Evolutionary conservation across 2,113 vertebrate species (phyloP).

Genomic region (Morone saxatilis): DNA sequence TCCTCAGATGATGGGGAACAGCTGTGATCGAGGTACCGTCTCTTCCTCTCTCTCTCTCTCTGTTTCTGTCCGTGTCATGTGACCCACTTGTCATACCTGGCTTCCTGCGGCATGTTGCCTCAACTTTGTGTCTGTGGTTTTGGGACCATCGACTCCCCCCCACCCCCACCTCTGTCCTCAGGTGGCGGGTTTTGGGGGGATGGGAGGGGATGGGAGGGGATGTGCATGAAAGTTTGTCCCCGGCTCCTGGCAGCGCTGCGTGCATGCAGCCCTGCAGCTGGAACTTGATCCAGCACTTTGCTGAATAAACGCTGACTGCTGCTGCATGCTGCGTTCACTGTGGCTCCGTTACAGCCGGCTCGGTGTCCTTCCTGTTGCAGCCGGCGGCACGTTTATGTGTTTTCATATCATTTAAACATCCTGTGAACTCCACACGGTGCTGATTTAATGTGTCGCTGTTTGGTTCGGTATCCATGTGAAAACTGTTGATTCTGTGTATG

Average conservation of each 20-base stretch:
- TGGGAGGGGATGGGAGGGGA: background rate
- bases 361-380: slow-evolving; percentile 1
- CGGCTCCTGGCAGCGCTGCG: slow-evolving; percentile 29
- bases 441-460: background rate
- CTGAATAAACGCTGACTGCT: slow-evolving; percentile 32
- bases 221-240: slow-evolving; percentile 63
- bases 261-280: slow-evolving; percentile 53
- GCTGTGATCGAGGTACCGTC: slow-evolving; percentile 95
- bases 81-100: slow-evolving; percentile 42
- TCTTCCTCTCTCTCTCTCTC: slow-evolving; percentile 3
- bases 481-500: background rate
- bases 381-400: background rate
- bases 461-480: background rate
- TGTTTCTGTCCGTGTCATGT: slow-evolving; percentile 60
- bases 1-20: slow-evolving; percentile 94
- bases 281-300: slow-evolving; percentile 56
- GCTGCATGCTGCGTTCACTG: slow-evolving; percentile 61
- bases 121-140: slow-evolving; percentile 32
- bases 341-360: background rate
- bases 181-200: background rate
- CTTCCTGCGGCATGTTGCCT: slow-evolving; percentile 61
- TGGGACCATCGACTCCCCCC: background rate
- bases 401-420: slow-evolving; percentile 26
- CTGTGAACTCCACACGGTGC: background rate
- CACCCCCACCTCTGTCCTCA: background rate